Evolutionary conservation across 2,888 invertebrate species (phyloP).

Genomic region (Xestoiulus laeticollis): DNA sequence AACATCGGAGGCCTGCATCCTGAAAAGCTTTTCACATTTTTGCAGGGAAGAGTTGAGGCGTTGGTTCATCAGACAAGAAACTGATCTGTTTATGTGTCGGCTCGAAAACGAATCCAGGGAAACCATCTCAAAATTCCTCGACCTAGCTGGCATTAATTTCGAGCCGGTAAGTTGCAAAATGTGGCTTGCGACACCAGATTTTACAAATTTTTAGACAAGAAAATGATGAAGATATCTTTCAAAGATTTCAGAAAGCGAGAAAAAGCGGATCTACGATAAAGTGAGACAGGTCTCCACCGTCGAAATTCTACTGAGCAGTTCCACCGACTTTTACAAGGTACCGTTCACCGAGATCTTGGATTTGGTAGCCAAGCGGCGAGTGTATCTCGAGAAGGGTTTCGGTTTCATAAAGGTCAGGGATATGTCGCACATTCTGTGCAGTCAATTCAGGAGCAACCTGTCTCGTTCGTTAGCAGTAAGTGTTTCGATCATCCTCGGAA

Average conservation of each 20-base stretch:
- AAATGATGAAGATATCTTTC: too few species aligned
- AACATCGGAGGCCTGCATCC: background rate
- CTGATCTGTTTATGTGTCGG: slow-evolving; percentile 82
- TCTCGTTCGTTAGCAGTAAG: slow-evolving; percentile 72
- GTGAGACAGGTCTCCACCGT: background rate
- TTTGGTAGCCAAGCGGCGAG: slow-evolving; percentile 79
- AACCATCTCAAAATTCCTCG: slow-evolving; percentile 74
- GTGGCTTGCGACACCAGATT: too few species aligned
- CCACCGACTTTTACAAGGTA: slow-evolving; percentile 52
- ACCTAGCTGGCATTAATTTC: slow-evolving; percentile 57
- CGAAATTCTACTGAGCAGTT: background rate
- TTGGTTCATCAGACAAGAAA: slow-evolving; percentile 90
- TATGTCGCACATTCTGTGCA: slow-evolving; percentile 82
- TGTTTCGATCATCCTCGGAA: background rate
- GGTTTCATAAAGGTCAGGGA: slow-evolving; percentile 89
- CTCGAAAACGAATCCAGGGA: slow-evolving; percentile 71
- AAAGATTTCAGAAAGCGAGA: slow-evolving; percentile 49
- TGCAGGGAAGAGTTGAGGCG: slow-evolving; percentile 78
- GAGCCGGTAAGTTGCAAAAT: slow-evolving; percentile 45
- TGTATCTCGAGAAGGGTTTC: slow-evolving; percentile 80
- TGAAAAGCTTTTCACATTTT: slow-evolving; percentile 36
- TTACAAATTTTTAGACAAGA: background rate
- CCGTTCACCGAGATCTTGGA: slow-evolving; percentile 82
- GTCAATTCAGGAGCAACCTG: slow-evolving; percentile 77
- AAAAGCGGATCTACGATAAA: slow-evolving; percentile 40